phyloP scores from a whole-genome alignment of 1,140 invertebrate genomes.

The Drosophila lacteicornis region DNA sequence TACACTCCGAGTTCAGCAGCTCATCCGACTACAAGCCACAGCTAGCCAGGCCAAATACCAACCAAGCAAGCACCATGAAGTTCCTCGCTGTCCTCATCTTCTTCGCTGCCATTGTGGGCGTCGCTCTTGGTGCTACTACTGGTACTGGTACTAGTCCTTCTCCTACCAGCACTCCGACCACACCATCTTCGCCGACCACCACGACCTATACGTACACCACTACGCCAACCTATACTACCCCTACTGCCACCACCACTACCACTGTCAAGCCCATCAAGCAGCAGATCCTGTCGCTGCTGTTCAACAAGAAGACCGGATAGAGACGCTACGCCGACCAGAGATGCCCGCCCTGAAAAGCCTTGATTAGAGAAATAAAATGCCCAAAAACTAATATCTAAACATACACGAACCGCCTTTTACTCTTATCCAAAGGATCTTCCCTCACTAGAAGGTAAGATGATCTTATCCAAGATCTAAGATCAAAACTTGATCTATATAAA shows the following conservation, averaged over 20 bases:
- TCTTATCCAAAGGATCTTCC: too few relatives aligned
- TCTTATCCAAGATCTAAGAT: background rate
- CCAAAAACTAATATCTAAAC: conserved; percentile 27
- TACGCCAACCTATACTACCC: too few relatives aligned
- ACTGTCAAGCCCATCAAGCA: conserved; percentile 68
- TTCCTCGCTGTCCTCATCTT: conserved; percentile 50
- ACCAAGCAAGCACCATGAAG: conserved; percentile 52
- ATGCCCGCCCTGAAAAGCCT: conserved; percentile 23
- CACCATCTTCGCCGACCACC: conserved; percentile 10
- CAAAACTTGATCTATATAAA: too few relatives aligned
- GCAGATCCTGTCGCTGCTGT: conserved; percentile 66
- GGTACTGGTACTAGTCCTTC: background rate
- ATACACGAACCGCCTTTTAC: conserved; percentile 31
- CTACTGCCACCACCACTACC: conserved; percentile 15
- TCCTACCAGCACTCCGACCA: background rate
- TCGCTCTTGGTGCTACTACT: background rate
- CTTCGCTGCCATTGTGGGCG: conserved; percentile 29
- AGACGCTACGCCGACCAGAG: conserved; percentile 6
- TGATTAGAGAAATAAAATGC: conserved; percentile 56
- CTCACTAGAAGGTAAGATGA: too few relatives aligned
- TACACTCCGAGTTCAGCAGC: conserved; percentile 57
- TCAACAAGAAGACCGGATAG: conserved; percentile 72
- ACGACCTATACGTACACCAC: conserved; percentile 47
- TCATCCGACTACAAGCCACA: conserved; percentile 30
- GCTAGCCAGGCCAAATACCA: background rate